Base-by-base conservation (phyloP, 2,797 vertebrate genomes). In the Eurystomus glaucurus region DNA sequence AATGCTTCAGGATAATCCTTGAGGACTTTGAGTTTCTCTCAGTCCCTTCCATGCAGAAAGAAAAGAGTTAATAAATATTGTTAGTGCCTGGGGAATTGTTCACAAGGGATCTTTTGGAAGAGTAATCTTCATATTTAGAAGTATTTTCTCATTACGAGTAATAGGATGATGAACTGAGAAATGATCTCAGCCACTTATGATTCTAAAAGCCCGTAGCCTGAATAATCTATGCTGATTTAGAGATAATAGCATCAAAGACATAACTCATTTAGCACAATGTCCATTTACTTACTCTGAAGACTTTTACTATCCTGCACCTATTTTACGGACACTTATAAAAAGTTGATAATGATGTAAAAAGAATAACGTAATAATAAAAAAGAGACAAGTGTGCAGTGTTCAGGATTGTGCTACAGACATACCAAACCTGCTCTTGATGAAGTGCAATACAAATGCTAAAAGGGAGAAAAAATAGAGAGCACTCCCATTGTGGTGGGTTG, bases 141-240 rank as follows among this genome's bases (percentile, higher is more conserved):
- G 91, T 98, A 97, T 97, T 98, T 98, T 98, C 96, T 98, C 97
- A 97, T 98, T 98, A 98, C 4, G 74, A 95, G 89, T 98, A 98
- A 98, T 98, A 95, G 97, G 94, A 97, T 98, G 98, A 98, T 98
- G 97, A 98, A 97, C 93, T 98, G 96, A 98, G 97, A 98, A 98
- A 98, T 97, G 94, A 98, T 98, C 96, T 97, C 96, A 97, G 93
- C 88, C 96, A 96, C 97, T 98, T 98, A 96, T 7, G 81, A 96
- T 94, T 95, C 97, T 98, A 93, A 98, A 98, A 98, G 97, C 96
- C 96, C 95, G 96, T 88, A 91, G 92, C 96, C 90, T 92, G 95
- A 97, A 97, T 98, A 98, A 98, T 97, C 98, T 96, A 89, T 94
- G 95, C 95, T 95, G 96, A 98, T 98, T 98, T 98, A 97, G 96